Conservation (phyloP, 2,888 invertebrate genomes). For the Gonocerus acuteangulatus region DNA sequence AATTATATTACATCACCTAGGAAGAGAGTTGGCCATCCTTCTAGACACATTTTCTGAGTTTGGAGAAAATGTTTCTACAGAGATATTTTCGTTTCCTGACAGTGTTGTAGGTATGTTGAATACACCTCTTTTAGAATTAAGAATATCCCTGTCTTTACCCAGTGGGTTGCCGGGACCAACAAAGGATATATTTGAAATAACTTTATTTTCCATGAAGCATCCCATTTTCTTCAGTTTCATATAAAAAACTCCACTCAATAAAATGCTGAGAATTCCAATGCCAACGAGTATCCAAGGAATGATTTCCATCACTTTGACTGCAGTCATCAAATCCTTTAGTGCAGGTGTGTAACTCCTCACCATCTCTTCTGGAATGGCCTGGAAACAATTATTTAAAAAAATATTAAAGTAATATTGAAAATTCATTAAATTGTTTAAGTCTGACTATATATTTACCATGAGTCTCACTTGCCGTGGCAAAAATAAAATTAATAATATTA, state of each 20-base stretch:
- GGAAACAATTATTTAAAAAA: neutral
- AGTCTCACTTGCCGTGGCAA: too few relatives aligned
- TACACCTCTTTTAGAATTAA: too few relatives aligned
- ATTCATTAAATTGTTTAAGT: too few relatives aligned
- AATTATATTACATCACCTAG: too few relatives aligned
- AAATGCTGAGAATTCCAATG: neutral
- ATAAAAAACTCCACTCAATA: neutral
- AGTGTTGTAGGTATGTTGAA: too few relatives aligned
- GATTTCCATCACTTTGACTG: neutral
- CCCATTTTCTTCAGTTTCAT: neutral
- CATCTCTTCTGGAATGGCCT: slow-evolving; percentile 4
- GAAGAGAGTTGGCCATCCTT: too few relatives aligned
- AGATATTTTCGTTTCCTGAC: too few relatives aligned
- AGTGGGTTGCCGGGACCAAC: neutral
- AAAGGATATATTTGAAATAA: slow-evolving; percentile 4
- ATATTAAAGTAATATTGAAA: neutral
- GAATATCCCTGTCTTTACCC: neutral
- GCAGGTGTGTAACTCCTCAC: neutral
- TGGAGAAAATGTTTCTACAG: too few relatives aligned
- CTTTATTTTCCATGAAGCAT: slow-evolving; percentile 9
- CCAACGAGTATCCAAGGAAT: neutral
- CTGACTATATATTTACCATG: too few relatives aligned
- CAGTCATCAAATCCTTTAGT: slow-evolving; percentile 2
- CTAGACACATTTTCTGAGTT: too few relatives aligned
- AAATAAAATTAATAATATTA: too few relatives aligned